Conservation (phyloP, 2,797 vertebrate genomes). For the Ceryle rudis region DNA sequence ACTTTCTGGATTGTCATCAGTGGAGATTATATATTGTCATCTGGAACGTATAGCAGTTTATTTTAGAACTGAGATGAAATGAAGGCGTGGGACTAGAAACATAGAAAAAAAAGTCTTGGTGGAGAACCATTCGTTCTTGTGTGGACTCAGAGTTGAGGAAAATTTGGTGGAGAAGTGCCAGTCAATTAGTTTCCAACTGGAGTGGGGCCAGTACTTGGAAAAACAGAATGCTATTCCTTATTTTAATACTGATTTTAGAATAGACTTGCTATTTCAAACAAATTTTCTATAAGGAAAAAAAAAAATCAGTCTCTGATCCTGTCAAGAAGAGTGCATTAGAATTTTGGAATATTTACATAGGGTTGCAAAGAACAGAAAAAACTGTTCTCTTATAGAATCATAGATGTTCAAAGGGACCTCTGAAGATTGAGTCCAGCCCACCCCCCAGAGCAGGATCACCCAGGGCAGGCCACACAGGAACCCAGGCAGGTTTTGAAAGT, state of each 20-base stretch:
- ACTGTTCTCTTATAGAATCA: not conserved
- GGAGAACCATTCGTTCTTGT: not conserved
- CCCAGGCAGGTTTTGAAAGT: too few species aligned
- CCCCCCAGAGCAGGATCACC: too few species aligned
- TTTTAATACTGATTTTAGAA: not conserved
- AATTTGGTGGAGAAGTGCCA: not conserved
- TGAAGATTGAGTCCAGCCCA: too few species aligned
- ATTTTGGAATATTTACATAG: not conserved
- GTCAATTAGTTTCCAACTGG: not conserved
- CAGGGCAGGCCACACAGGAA: too few species aligned
- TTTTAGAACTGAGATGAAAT: not conserved
- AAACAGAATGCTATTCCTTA: not conserved
- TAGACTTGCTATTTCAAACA: not conserved
- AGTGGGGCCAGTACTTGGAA: not conserved
- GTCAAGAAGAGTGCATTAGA: not conserved
- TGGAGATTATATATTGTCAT: not conserved
- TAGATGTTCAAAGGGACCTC: too few species aligned
- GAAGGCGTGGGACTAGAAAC: not conserved
- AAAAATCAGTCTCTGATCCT: not conserved
- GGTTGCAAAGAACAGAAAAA: too few species aligned
- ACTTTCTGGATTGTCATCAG: not conserved
- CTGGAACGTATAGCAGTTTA: not conserved
- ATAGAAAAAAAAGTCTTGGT: not conserved
- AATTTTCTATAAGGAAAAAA: not conserved
- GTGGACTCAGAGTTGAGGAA: not conserved